These are phyloP conservation scores for Rotaria macrura DNA, from an alignment of 2,888 invertebrate genomes.

Conservation along the genomic window DNA sequence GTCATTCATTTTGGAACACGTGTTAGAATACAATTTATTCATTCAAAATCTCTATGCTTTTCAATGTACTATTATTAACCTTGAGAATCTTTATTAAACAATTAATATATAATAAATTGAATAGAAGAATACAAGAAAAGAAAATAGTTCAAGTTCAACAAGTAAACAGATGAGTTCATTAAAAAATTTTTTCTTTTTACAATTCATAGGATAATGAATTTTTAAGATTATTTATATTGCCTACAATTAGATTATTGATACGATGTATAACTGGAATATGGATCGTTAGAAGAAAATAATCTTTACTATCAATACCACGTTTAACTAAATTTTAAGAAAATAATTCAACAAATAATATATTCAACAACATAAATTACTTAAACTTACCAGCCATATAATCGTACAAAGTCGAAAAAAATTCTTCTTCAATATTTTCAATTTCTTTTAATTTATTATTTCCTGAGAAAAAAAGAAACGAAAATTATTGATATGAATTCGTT, in stretches of 20 bases:
- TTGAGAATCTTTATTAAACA: too few relatives aligned
- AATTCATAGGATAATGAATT: neutral
- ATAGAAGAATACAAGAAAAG: too few relatives aligned
- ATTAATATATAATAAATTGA: too few relatives aligned
- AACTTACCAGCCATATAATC: neutral
- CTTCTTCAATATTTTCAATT: neutral
- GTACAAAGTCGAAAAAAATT: neutral
- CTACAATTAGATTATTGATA: neutral
- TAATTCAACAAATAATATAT: neutral
- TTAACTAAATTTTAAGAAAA: neutral
- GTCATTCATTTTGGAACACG: too few relatives aligned
- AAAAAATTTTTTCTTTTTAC: neutral
- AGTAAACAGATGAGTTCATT: too few relatives aligned
- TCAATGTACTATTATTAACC: too few relatives aligned
- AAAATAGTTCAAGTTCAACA: too few relatives aligned
- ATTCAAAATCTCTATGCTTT: too few relatives aligned
- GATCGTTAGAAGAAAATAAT: constrained; percentile 13
- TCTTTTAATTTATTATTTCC: neutral
- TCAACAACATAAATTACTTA: neutral
- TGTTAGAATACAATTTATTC: too few relatives aligned
- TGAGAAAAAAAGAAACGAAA: neutral
- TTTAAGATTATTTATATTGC: neutral
- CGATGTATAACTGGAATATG: neutral
- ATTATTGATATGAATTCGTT: neutral
- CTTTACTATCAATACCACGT: neutral